Evolutionary conservation across 2,888 invertebrate genomes (phyloP).

Genomic region (Xanthia togata): DNA sequence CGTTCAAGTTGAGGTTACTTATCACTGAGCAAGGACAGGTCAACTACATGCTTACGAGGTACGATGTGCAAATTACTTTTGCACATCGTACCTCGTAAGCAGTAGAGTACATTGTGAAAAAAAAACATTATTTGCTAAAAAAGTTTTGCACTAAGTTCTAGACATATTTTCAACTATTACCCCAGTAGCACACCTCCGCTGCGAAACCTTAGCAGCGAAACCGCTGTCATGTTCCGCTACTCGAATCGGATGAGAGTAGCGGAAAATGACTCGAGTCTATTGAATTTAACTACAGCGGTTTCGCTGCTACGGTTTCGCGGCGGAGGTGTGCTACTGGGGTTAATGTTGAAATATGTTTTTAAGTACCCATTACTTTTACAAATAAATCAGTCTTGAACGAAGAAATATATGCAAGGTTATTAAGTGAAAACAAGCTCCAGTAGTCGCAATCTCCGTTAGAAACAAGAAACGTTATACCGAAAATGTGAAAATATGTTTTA

Average conservation of each 20-base stretch:
- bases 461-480: not conserved
- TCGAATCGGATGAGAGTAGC: too few relatives aligned
- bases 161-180: too few relatives aligned
- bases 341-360: not conserved
- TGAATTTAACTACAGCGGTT: too few relatives aligned
- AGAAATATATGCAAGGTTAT: conserved; percentile 14
- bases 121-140: not conserved
- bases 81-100: too few relatives aligned
- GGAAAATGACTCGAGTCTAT: too few relatives aligned
- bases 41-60: conserved; percentile 31
- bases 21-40: conserved; percentile 52
- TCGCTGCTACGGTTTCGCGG: too few relatives aligned
- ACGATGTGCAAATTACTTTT: not conserved
- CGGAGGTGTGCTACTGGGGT: too few relatives aligned
- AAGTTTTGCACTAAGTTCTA: not conserved
- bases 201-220: too few relatives aligned
- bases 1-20: conserved; percentile 57
- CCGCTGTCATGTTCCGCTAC: too few relatives aligned
- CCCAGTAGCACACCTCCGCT: too few relatives aligned
- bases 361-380: not conserved
- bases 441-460: not conserved
- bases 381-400: conserved; percentile 25
- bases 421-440: not conserved
- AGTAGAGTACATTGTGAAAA: not conserved
- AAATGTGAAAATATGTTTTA: not conserved